Evolutionary conservation across 2,888 invertebrate genomes (phyloP).

Genomic region (Gandaritis pyraliata): DNA sequence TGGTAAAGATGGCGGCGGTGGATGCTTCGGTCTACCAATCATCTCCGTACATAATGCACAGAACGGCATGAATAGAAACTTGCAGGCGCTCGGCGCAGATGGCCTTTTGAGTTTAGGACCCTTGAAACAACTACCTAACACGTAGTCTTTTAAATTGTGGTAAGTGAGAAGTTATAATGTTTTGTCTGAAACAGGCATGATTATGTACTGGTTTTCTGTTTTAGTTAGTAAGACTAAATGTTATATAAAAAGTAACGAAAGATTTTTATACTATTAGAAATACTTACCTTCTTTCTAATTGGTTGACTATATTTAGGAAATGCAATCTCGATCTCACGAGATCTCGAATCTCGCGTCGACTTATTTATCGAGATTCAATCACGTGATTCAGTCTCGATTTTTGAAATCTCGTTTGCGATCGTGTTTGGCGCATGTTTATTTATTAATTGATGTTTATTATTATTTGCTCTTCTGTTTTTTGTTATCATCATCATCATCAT

Average conservation of each 20-base stretch:
- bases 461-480: no score
- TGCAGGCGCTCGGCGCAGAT: constrained; percentile 88
- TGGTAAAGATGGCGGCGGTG: constrained; percentile 85
- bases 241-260: neutral
- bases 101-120: constrained; percentile 90
- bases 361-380: no score
- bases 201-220: constrained; percentile 1
- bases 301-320: no score
- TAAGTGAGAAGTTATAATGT: neutral
- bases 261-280: neutral
- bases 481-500: no score
- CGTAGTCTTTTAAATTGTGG: constrained; percentile 48
- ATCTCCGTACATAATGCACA: constrained; percentile 87
- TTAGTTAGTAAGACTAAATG: constrained; percentile 3
- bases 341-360: no score
- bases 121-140: constrained; percentile 84
- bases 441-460: no score
- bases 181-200: constrained; percentile 21
- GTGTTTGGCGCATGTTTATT: no score
- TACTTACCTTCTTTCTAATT: neutral
- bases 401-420: no score
- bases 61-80: constrained; percentile 82
- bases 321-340: no score
- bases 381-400: no score
- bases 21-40: constrained; percentile 89